phyloP scores from a whole-genome alignment of 1,140 invertebrate species.

The Kradibia gibbosae region DNA sequence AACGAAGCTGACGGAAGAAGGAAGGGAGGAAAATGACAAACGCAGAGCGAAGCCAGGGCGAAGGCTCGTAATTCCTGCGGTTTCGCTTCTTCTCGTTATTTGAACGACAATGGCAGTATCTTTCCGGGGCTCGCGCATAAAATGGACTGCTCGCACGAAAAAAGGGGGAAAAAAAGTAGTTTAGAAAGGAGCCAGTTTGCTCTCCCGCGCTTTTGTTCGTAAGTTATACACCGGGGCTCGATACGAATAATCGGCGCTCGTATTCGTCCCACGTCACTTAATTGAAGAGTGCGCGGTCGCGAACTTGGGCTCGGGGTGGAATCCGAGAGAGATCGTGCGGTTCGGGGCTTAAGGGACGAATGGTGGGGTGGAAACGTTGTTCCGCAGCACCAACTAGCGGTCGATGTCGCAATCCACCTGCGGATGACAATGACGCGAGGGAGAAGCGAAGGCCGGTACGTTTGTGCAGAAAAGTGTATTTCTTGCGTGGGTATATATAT shows the following conservation, averaged over 20 bases:
- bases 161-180: conserved; percentile 41
- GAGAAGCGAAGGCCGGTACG: background rate
- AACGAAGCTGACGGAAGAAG: background rate
- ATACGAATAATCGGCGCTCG: background rate
- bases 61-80: conserved; percentile 6
- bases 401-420: background rate
- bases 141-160: background rate
- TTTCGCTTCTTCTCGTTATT: conserved; percentile 31
- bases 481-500: too few relatives aligned
- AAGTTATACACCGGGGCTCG: background rate
- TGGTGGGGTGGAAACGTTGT: too few relatives aligned
- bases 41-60: background rate
- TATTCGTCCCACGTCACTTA: background rate
- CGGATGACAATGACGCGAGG: background rate
- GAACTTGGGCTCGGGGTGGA: too few relatives aligned
- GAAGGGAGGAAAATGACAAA: background rate
- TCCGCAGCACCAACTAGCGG: background rate
- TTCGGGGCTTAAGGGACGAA: too few relatives aligned
- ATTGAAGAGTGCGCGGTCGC: background rate
- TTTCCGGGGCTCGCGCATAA: background rate
- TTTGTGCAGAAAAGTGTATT: background rate
- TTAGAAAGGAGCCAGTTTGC: conserved; percentile 7
- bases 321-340: too few relatives aligned
- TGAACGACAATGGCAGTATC: conserved; percentile 17
- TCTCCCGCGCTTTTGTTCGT: background rate